phyloP scores from a whole-genome alignment of 35 echinoderm and acorn worm genomes.

The Hemicentrotus pulcherrimus region DNA sequence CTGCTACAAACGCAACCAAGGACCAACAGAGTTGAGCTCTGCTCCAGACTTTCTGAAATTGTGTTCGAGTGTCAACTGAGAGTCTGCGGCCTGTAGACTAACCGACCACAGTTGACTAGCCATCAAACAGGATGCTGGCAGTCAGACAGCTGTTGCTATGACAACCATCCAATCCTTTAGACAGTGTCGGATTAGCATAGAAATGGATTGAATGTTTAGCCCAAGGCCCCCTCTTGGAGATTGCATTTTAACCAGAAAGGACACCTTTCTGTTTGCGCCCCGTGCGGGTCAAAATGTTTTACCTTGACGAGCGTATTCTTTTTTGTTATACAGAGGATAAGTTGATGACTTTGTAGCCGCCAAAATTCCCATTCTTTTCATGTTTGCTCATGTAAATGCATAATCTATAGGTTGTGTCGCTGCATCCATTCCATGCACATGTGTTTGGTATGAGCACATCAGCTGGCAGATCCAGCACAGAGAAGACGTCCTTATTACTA shows the following conservation, averaged over 20 bases:
- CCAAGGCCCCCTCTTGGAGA: background rate
- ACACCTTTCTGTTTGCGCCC: background rate
- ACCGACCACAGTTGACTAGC: background rate
- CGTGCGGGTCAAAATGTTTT: background rate
- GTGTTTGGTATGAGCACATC: background rate
- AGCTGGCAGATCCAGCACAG: too few species aligned
- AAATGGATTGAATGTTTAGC: slow-evolving; percentile 21
- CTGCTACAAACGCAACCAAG: too few species aligned
- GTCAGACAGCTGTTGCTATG: slow-evolving; percentile 6
- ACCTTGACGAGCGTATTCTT: background rate
- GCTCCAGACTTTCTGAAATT: too few species aligned
- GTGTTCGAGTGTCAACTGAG: too few species aligned
- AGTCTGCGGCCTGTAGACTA: too few species aligned
- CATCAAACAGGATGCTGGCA: slow-evolving; percentile 4
- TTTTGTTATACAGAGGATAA: background rate
- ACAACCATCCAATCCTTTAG: background rate
- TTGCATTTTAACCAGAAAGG: background rate
- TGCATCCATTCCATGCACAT: background rate
- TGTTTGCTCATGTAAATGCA: background rate
- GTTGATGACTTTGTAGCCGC: background rate
- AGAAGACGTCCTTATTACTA: too few species aligned
- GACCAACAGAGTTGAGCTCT: too few species aligned
- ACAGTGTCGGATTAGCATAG: background rate
- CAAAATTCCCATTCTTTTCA: background rate
- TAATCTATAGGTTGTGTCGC: background rate